phyloP scores from a whole-genome alignment of 2,888 invertebrate species.

The Mongoloraphidia duomilia region DNA sequence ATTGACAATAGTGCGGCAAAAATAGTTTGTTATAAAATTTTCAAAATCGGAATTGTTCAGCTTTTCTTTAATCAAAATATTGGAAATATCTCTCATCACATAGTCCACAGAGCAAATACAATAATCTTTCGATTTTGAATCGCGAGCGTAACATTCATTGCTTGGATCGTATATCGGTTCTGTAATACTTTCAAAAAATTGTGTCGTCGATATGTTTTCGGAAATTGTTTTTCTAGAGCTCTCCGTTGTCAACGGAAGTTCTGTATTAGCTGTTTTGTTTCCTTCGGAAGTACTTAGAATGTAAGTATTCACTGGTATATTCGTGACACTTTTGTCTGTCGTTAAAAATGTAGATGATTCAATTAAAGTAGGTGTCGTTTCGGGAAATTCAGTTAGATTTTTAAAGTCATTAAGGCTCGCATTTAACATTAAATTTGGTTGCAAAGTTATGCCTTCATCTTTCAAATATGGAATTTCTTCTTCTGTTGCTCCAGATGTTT shows the following conservation, averaged over 20 bases:
- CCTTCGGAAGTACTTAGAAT: not conserved
- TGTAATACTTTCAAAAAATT: too few species aligned
- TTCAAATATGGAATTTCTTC: too few species aligned
- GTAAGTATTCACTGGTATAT: not conserved
- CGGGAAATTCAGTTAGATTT: conserved; percentile 15
- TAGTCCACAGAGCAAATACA: conserved; percentile 20
- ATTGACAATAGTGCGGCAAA: conserved; percentile 8
- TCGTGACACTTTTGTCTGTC: not conserved
- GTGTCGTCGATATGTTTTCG: not conserved
- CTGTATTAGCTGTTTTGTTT: not conserved
- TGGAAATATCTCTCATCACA: conserved; percentile 16
- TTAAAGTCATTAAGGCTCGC: conserved; percentile 16
- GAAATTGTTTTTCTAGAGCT: not conserved
- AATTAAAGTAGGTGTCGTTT: conserved; percentile 6
- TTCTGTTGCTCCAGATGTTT: too few species aligned
- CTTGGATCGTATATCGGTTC: not conserved
- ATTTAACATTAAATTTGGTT: conserved; percentile 11
- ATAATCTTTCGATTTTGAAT: conserved; percentile 13
- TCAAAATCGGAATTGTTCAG: not conserved
- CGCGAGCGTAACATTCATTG: conserved; percentile 11
- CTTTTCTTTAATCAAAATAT: conserved; percentile 8
- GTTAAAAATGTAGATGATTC: not conserved
- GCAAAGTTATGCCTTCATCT: conserved; percentile 6
- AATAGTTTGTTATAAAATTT: not conserved
- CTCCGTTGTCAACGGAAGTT: not conserved